Base-by-base conservation (phyloP, 2,888 invertebrate species). In the Phoronis australis region DNA sequence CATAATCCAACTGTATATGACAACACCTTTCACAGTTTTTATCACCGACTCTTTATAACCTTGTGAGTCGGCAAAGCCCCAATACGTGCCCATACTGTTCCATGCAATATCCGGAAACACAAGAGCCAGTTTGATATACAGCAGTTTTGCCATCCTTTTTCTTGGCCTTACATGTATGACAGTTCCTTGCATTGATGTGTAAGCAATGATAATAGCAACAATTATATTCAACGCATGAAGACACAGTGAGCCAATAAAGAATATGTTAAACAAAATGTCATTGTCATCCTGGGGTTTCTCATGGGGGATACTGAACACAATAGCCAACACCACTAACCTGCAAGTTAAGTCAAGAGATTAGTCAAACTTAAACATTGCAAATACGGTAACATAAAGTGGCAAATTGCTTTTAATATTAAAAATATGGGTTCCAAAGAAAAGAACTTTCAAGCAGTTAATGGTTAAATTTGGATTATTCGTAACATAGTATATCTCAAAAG, bases 61-160 rank as follows among this genome's bases (percentile, higher is more conserved):
- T 46, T 55, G 63, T 5, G 62, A 59, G 37, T 55, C 56, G 1
- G 61, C 62, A 59, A 87, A 86, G 61, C 87, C 84, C 88, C 89
- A 89, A 76, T 88, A 82, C 87, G 88, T 87, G 5, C 90, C 89
- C 77, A 90, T 81, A 48, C 87, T 82, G 66, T 90, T 90, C 80
- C 90, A 84, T 3, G 82, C 82, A 20, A 87, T 81, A 78, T 92
- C 91, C 12, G 88, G 87, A 24, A 90, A 65, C 59, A 88, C 83
- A 51, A 91, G 77, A 54, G 86, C 79, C 57, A 90, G 81, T 75
- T 88, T 87, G 63, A 86, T 68, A 59, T 87, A 83, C n/a, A 73
- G 50, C 44, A 89, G 79, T 26, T 85, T 84, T 5, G 87, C 82
- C 12, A 91, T 87, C 63, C 82, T 80, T 64, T 83, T 82, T 59